A percentile compares a stretch with the other conserved stretches of the same genome.
Evolutionary conservation across 1,140 invertebrate species (phyloP).

Genomic region (Apis cerana): DNA sequence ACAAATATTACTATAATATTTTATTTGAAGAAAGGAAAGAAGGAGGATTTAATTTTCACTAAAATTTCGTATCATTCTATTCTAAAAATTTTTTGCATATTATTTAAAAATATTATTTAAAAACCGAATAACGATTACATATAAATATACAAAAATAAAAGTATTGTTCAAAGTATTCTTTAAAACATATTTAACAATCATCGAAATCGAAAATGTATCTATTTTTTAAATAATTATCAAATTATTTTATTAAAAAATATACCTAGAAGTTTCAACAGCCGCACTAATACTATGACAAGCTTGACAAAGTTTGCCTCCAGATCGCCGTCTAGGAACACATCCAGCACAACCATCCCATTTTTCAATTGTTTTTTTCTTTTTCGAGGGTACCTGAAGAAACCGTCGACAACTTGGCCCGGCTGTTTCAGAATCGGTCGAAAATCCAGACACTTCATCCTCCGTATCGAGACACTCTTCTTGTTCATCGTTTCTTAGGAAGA

Average conservation of each 20-base stretch:
- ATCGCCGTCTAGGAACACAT: constrained; percentile 76
- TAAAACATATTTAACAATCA: too few relatives aligned
- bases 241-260: not conserved
- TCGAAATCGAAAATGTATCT: too few relatives aligned
- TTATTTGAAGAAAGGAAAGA: too few relatives aligned
- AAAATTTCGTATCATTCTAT: too few relatives aligned
- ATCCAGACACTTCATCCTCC: constrained; percentile 90
- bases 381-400: constrained; percentile 76
- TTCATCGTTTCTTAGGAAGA: constrained; percentile 83
- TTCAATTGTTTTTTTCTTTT: constrained; percentile 72
- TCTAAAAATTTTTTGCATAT: too few relatives aligned
- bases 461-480: constrained; percentile 85
- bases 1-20: too few relatives aligned
- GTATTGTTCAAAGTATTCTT: too few relatives aligned
- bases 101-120: too few relatives aligned
- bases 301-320: constrained; percentile 69
- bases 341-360: constrained; percentile 77
- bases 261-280: constrained; percentile 77
- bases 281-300: constrained; percentile 78
- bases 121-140: too few relatives aligned
- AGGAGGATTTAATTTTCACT: too few relatives aligned
- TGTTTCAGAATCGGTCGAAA: constrained; percentile 89
- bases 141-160: too few relatives aligned
- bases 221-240: not conserved
- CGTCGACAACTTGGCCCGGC: constrained; percentile 73